phyloP scores from a whole-genome alignment of 2,113 vertebrate genomes.

The Sporophila hypoxantha region DNA sequence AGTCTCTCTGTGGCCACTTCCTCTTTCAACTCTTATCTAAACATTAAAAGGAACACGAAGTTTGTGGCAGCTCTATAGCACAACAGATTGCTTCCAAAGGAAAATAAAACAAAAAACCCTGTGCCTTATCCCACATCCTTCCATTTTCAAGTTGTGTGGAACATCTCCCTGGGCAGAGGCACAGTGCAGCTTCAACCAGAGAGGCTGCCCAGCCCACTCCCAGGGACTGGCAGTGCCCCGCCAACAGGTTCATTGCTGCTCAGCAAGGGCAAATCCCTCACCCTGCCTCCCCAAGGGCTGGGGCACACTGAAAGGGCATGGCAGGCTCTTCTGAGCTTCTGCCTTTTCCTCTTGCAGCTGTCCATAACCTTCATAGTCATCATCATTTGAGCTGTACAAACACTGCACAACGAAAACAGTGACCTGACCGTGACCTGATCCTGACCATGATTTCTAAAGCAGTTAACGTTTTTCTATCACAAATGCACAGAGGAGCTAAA shows the following conservation, averaged over 20 bases:
- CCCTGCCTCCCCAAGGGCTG: not conserved
- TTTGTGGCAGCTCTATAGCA: not conserved
- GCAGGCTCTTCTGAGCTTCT: not conserved
- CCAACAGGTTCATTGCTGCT: not conserved
- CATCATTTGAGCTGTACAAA: not conserved
- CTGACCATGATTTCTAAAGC: not conserved
- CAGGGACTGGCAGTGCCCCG: not conserved
- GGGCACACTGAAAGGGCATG: not conserved
- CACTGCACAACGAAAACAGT: not conserved
- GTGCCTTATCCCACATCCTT: not conserved
- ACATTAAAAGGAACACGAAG: slow-evolving; percentile 21
- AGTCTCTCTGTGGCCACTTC: not conserved
- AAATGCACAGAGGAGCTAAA: not conserved
- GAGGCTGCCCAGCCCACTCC: not conserved
- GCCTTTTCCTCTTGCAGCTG: not conserved
- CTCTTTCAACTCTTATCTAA: slow-evolving; percentile 15
- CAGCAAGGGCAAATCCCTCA: not conserved
- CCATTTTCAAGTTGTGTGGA: not conserved
- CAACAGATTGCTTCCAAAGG: not conserved
- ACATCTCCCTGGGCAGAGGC: not conserved
- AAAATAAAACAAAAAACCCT: not conserved
- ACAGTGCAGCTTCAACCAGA: not conserved
- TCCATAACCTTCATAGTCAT: not conserved
- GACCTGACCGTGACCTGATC: not conserved
- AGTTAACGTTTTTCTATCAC: not conserved